phyloP scores from a whole-genome alignment of 2,113 vertebrate genomes.

The Tichodroma muraria region DNA sequence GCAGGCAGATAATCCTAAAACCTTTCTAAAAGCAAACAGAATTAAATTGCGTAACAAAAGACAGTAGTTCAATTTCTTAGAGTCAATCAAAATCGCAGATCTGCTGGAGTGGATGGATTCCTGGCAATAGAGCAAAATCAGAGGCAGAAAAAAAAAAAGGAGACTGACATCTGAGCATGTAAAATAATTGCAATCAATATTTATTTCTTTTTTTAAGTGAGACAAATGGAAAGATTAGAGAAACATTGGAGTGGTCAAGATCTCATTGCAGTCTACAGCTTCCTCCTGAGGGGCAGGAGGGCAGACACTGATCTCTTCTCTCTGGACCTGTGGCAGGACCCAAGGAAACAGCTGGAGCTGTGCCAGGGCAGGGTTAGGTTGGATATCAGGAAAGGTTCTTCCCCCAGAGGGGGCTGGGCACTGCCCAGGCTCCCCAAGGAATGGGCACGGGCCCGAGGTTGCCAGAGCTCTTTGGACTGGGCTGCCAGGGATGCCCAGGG shows the following conservation, averaged over 20 bases:
- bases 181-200: not conserved
- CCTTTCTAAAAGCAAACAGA: not conserved
- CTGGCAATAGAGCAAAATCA: not conserved
- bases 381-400: fast-evolving
- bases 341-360: not conserved
- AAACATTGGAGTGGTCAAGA: not conserved
- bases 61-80: not conserved
- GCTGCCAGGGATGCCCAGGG: not conserved
- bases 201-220: not conserved
- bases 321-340: not conserved
- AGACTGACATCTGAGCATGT: not conserved
- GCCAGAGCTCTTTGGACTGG: not conserved
- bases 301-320: not conserved
- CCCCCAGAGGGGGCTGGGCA: not conserved
- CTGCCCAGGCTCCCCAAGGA: no score
- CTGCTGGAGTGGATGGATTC: not conserved
- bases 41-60: not conserved
- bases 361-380: not conserved
- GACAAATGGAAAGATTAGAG: not conserved
- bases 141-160: not conserved
- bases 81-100: not conserved
- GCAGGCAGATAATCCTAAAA: not conserved
- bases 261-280: not conserved
- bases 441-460: not conserved
- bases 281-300: not conserved